phyloP scores from a whole-genome alignment of 2,797 vertebrate genomes.

The Neosalanx taihuensis region DNA sequence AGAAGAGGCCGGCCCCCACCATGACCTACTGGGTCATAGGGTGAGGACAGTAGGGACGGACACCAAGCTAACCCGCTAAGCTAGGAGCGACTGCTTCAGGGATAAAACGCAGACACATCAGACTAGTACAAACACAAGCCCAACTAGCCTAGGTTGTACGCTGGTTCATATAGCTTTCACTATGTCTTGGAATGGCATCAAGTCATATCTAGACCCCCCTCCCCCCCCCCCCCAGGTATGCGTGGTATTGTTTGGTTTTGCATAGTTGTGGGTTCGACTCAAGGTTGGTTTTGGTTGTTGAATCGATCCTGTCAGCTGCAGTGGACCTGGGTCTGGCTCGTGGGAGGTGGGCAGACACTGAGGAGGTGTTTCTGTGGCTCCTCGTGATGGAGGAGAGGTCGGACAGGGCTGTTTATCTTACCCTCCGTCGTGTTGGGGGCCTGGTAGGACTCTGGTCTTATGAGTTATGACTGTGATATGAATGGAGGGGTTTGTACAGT shows the following conservation, averaged over 20 bases:
- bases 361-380: not conserved
- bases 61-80: not conserved
- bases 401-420: not conserved
- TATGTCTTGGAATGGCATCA: too few species aligned
- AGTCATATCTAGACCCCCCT: too few species aligned
- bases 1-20: constrained; percentile 85
- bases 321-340: not conserved
- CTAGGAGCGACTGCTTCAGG: too few species aligned
- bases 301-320: not conserved
- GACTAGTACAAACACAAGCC: too few species aligned
- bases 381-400: not conserved
- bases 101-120: too few species aligned
- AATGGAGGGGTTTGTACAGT: constrained; percentile 1
- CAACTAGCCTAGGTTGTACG: too few species aligned
- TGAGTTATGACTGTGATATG: not conserved
- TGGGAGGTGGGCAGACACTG: not conserved
- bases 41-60: constrained; percentile 64
- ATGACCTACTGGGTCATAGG: constrained; percentile 97
- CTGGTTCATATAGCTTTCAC: too few species aligned
- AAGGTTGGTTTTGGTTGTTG: too few species aligned
- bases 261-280: too few species aligned
- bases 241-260: too few species aligned
- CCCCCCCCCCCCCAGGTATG: too few species aligned
- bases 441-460: not conserved
- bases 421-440: not conserved